Evolutionary conservation across 2,113 vertebrate species (phyloP).

Genomic region (Dolichallabes microphthalmus): DNA sequence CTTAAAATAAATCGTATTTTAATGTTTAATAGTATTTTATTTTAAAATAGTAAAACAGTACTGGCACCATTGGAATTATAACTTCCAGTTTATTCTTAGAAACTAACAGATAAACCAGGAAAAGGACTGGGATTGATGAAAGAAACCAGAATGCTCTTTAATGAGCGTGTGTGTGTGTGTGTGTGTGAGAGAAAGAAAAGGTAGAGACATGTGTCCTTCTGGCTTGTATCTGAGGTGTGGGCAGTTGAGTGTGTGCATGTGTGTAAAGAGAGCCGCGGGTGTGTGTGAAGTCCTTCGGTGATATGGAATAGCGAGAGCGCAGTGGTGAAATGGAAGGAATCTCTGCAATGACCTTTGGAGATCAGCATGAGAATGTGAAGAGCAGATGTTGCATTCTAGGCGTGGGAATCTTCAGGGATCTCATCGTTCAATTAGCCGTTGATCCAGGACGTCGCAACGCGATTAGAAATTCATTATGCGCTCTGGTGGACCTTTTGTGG

Average conservation of each 20-base stretch:
- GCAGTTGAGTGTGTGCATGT: slow-evolving; percentile 27
- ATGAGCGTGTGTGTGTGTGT: not conserved
- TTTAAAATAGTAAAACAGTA: not conserved
- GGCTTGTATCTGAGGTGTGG: slow-evolving; percentile 26
- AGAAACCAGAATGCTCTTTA: not conserved
- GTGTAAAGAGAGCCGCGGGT: not conserved
- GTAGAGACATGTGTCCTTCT: not conserved
- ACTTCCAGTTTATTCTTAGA: not conserved
- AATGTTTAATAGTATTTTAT: no score
- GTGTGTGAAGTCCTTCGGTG: slow-evolving; percentile 23
- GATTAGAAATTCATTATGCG: not conserved
- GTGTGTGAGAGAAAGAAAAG: not conserved
- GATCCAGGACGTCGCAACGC: no score
- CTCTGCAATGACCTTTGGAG: slow-evolving; percentile 21
- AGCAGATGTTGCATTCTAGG: slow-evolving; percentile 20
- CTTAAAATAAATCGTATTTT: no score
- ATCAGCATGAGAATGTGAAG: slow-evolving; percentile 24
- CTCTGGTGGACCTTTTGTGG: not conserved
- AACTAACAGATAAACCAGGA: not conserved
- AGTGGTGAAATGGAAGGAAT: slow-evolving; percentile 16
- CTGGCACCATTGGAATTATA: not conserved
- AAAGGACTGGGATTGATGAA: slow-evolving; percentile 23
- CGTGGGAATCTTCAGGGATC: slow-evolving; percentile 11
- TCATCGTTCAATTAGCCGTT: not conserved
- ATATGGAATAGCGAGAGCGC: slow-evolving; percentile 6